Evolutionary conservation across 2,797 vertebrate species (phyloP), one percentile per base, ranked within the genome.

Genomic region (Propithecus perrieri): DNA sequence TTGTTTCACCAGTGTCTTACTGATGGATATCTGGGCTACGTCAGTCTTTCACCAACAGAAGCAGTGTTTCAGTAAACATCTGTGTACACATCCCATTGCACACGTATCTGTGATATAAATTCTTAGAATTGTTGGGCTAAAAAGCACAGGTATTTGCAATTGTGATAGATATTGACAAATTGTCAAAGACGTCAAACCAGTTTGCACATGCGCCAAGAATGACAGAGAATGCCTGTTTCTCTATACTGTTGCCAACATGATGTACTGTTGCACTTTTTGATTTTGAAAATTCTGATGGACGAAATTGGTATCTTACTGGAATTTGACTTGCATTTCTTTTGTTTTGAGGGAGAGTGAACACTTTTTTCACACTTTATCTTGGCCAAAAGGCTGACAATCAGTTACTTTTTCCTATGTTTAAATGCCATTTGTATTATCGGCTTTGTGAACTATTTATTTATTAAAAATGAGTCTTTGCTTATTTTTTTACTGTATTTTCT

Each of bases 281-380:
- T 91, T 85, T 81, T 88, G 48, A 59, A 88, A 96, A 91, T 55
- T 61, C 35, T 28, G 63, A 50, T 69, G 28, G n/a, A 24, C 74
- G 33, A 72, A 85, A 53, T 50, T n/a, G 30, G 10, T 61, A 88
- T 59, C 43, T 55, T 63, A 78, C 17, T 90, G 55, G 76, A 94
- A 90, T 69, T 85, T 90, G 71, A 71, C 50, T 88, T 96, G n/a
- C 35, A 41, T 78, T 81, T 94, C 20, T 72, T 80, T 85, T 53
- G 35, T 87, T 89, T 65, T 69, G 72, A 94, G 41, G 67, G 46
- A 75, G 30, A 41, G 9, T 13, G 61, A 55, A 50, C 18, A 50
- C 43, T 43, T 88, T 57, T 57, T 57, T 24, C 55, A 57, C 9
- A 4, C 55, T 57, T 26, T 24, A 22, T 53, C 55, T 57, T 57